Evolutionary conservation across 2,888 invertebrate genomes (phyloP).

Genomic region (Pandemis cinnamomeana): DNA sequence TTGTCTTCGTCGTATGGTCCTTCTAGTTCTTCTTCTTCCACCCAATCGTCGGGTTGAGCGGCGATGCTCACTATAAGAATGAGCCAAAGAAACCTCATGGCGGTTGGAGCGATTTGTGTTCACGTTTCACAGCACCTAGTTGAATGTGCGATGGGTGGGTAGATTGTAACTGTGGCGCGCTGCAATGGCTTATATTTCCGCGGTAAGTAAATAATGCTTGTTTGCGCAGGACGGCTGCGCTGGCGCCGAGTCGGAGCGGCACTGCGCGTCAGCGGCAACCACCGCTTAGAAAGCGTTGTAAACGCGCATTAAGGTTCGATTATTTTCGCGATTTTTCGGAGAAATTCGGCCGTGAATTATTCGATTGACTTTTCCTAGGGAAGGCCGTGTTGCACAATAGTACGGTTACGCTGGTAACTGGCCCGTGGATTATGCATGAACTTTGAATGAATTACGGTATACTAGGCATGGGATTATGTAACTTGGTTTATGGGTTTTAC

Average conservation of each 20-base stretch:
- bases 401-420: conserved; percentile 20
- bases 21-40: conserved; percentile 65
- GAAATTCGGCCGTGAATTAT: conserved; percentile 73
- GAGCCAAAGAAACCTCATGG: conserved; percentile 68
- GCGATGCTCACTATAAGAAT: conserved; percentile 54
- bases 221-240: conserved; percentile 58
- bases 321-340: conserved; percentile 71
- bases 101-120: background rate
- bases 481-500: conserved; percentile 9
- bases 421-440: conserved; percentile 39
- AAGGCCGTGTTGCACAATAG: conserved; percentile 63
- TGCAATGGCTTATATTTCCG: conserved; percentile 54
- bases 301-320: conserved; percentile 64
- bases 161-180: conserved; percentile 42
- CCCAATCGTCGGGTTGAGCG: conserved; percentile 64
- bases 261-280: conserved; percentile 57
- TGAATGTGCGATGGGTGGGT: conserved; percentile 46
- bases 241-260: conserved; percentile 56
- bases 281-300: conserved; percentile 71
- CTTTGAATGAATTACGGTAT: conserved; percentile 36
- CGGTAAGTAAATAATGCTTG: conserved; percentile 59
- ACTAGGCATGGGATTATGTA: conserved; percentile 19
- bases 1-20: conserved; percentile 33
- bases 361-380: conserved; percentile 57
- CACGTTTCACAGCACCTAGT: background rate